Percentiles rank a stretch among this genome's conserved stretches.
phyloP scores from a whole-genome alignment of 2,888 invertebrate genomes.

The Lordiphosa andalusiaca region DNA sequence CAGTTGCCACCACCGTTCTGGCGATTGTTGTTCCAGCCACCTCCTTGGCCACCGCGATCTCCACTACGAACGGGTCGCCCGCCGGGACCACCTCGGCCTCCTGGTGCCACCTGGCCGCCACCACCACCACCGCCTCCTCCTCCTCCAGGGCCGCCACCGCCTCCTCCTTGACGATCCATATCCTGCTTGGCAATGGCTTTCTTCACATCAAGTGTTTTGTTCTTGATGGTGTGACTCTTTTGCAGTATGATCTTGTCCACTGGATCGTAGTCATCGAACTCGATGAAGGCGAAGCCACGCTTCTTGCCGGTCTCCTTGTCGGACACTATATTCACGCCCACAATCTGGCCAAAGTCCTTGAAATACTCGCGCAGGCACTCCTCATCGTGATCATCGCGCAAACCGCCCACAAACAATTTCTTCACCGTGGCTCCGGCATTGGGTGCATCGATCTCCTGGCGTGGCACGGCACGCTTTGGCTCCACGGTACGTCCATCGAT shows the following conservation, averaged over 20 bases:
- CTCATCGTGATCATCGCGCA: slow-evolving; percentile 95
- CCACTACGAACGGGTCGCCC: slow-evolving; percentile 80
- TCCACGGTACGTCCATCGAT: slow-evolving; percentile 97
- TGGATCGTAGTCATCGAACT: slow-evolving; percentile 97
- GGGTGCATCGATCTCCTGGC: slow-evolving; percentile 93
- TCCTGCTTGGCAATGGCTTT: slow-evolving; percentile 94
- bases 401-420: slow-evolving; percentile 95
- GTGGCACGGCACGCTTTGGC: slow-evolving; percentile 97
- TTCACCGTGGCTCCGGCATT: slow-evolving; percentile 97
- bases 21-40: slow-evolving; percentile 64
- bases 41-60: slow-evolving; percentile 78
- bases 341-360: slow-evolving; percentile 89
- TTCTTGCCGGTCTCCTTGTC: slow-evolving; percentile 96
- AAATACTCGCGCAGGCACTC: slow-evolving; percentile 92
- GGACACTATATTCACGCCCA: slow-evolving; percentile 93
- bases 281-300: slow-evolving; percentile 96
- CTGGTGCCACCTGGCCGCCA: slow-evolving; percentile 77
- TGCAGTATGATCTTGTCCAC: slow-evolving; percentile 94
- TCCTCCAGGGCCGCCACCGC: slow-evolving; percentile 82
- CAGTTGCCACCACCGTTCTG: slow-evolving; percentile 62
- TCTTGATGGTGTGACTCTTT: slow-evolving; percentile 90
- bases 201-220: slow-evolving; percentile 93
- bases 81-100: slow-evolving; percentile 65
- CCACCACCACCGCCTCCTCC: slow-evolving; percentile 82
- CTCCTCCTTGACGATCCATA: slow-evolving; percentile 84